Evolutionary conservation across 2,888 invertebrate genomes (phyloP).

Genomic region (Danaus chrysippus): DNA sequence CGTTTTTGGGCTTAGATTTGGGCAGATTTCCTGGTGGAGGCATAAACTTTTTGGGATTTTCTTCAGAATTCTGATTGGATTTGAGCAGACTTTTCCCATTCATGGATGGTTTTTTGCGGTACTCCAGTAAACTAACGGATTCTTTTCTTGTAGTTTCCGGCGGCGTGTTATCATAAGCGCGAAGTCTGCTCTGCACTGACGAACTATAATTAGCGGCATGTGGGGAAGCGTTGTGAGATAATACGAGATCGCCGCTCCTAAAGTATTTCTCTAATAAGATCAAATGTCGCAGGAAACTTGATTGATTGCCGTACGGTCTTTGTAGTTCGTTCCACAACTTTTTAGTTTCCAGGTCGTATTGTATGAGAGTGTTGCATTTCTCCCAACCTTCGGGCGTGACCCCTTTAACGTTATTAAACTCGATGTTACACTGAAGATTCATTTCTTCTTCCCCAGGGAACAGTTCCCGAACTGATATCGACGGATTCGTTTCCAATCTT

Average conservation of each 20-base stretch:
- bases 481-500: slow-evolving; percentile 86
- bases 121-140: slow-evolving; percentile 64
- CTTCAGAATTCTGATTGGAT: slow-evolving; percentile 54
- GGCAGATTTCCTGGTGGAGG: slow-evolving; percentile 52
- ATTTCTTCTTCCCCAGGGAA: slow-evolving; percentile 92
- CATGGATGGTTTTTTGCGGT: slow-evolving; percentile 62
- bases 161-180: slow-evolving; percentile 84
- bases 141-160: slow-evolving; percentile 56
- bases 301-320: slow-evolving; percentile 92
- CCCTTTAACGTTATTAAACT: slow-evolving; percentile 84
- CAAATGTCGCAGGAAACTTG: slow-evolving; percentile 89
- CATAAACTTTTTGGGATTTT: slow-evolving; percentile 58
- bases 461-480: slow-evolving; percentile 88
- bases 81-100: slow-evolving; percentile 72
- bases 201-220: slow-evolving; percentile 88
- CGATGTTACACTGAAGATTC: slow-evolving; percentile 86
- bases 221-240: slow-evolving; percentile 85
- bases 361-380: slow-evolving; percentile 86
- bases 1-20: slow-evolving; percentile 48
- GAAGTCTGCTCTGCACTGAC: slow-evolving; percentile 87
- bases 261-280: slow-evolving; percentile 91
- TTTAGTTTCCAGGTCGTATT: slow-evolving; percentile 90
- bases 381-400: slow-evolving; percentile 92
- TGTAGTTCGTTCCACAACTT: slow-evolving; percentile 89
- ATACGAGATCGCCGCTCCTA: slow-evolving; percentile 86